Evolutionary conservation across 2,797 vertebrate genomes (phyloP), one percentile per base, ranked within the genome.

Genomic region (Pristis pectinata): DNA sequence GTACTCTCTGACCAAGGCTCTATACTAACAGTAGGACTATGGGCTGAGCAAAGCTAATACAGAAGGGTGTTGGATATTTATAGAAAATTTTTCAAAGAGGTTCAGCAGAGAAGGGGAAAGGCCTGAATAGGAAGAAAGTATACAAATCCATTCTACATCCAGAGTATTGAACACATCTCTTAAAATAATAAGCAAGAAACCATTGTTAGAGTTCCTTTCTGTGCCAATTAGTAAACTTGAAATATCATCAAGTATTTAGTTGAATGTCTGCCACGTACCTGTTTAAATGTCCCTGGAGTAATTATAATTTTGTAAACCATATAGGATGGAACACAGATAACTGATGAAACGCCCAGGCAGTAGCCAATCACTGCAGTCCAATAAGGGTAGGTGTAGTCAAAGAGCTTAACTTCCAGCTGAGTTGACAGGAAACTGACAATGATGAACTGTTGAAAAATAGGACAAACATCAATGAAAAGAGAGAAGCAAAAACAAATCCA

Each of bases 361-460:
- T 99, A 99, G 79, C 99, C 99, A 95, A 99, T 95, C 74, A 98
- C 96, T 6, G 97, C 97, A 95, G 98, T 99, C 99, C 99, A 99
- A 77, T 97, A 97, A 0, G 99, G 99, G 95, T 98, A 99, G 2
- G 95, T 95, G 64, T 99, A 99, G 95, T 98, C 72, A 95, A 99
- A 99, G 95, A 99, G 97, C 85, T 96, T 97, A 56, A 99, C 97
- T 82, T 98, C 97, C 0, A 98, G 98, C 15, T 98, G 98, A 95
- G 97, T 98, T 95, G 97, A 98, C 96, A 99, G 96, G 96, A 99
- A 99, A 95, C 98, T 99, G 97, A 97, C 98, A 95, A 99, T 98
- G 96, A 99, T 99, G 6, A 99, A 99, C 99, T 99, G 96, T 61
- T 96, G 96, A 44, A 34, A 77, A 82, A 80, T 70, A 79, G 94